Evolutionary conservation across 1,140 invertebrate genomes (phyloP), one percentile per base, ranked within the genome.

Genomic region (Leptopilina boulardi): DNA sequence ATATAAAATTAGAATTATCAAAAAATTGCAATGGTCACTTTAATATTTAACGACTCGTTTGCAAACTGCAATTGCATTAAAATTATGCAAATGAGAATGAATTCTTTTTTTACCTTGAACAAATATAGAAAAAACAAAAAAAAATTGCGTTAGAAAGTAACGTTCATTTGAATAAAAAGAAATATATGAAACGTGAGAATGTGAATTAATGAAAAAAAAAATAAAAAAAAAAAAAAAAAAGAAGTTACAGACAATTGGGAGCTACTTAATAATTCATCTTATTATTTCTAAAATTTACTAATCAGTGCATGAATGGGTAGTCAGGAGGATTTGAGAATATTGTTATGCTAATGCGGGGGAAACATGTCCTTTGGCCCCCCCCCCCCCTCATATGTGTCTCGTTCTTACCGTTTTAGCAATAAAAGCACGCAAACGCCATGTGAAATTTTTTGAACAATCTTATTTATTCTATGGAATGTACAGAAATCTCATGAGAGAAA

Each of bases 1-100:
- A n/a, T n/a, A n/a, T n/a, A n/a, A n/a, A 66, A 15, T n/a, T 30
- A 26, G 23, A 66, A 66, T 66, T 26, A 66, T 30, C 59, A 5
- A 66, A 66, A n/a, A 66, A 66, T 66, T 34, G 59, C 26, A 18
- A 66, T 23, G 54, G 19, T 66, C 59, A 30, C 23, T 26, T 66
- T 6, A 66, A n/a, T n/a, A n/a, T n/a, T n/a, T n/a, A n/a, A n/a
- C 15, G 11, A 15, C 26, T n/a, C n/a, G 11, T 15, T 6, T n/a
- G 21, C 26, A 19, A 26, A 59, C 21, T 59, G 56, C 26, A 66
- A 23, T 30, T n/a, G n/a, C 13, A 23, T 30, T n/a, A 15, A 66
- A 66, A 66, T n/a, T n/a, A 66, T 66, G 59, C 59, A 66, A 66
- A 66, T 66, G 21, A 66, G 59, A 66, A 34, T 26, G n/a, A 18